These are phyloP conservation scores for Smittia aterrima DNA, from an alignment of 2,888 invertebrate species.

Conservation along the genomic window DNA sequence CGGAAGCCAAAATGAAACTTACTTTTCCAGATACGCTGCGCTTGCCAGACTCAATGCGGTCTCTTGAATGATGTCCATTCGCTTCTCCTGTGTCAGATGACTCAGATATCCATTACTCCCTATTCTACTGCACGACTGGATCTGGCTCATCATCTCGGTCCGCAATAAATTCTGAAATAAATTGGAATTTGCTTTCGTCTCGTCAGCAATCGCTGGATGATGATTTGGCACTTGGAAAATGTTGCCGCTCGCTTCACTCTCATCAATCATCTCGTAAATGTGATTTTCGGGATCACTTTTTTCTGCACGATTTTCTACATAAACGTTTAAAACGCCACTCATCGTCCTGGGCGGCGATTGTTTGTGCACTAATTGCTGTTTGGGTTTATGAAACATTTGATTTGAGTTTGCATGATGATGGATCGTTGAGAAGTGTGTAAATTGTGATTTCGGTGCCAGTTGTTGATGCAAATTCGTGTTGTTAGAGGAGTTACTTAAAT, in stretches of 20 bases:
- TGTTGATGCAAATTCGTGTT: slow-evolving; percentile 17
- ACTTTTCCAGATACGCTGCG: slow-evolving; percentile 37
- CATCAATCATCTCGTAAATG: slow-evolving; percentile 41
- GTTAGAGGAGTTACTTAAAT: not conserved
- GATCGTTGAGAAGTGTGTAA: not conserved
- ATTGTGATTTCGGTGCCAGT: not conserved
- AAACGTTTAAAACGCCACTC: not conserved
- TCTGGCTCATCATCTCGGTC: slow-evolving; percentile 28
- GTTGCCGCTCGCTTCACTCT: slow-evolving; percentile 17
- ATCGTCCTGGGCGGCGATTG: not conserved
- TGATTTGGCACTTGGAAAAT: not conserved
- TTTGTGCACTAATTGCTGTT: slow-evolving; percentile 14
- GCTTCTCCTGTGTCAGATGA: slow-evolving; percentile 31
- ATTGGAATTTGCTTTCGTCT: slow-evolving; percentile 4
- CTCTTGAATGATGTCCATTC: slow-evolving; percentile 38
- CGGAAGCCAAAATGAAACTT: not conserved
- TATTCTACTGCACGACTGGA: slow-evolving; percentile 13
- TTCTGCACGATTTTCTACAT: slow-evolving; percentile 27
- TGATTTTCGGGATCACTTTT: slow-evolving; percentile 40
- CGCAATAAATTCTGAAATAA: slow-evolving; percentile 38
- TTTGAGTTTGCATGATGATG: not conserved
- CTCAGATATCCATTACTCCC: slow-evolving; percentile 21
- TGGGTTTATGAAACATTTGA: not conserved
- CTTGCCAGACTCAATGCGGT: slow-evolving; percentile 25
- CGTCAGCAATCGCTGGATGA: slow-evolving; percentile 9